phyloP scores from a whole-genome alignment of 2,113 vertebrate genomes.

The Zosterops hypoxanthus region DNA sequence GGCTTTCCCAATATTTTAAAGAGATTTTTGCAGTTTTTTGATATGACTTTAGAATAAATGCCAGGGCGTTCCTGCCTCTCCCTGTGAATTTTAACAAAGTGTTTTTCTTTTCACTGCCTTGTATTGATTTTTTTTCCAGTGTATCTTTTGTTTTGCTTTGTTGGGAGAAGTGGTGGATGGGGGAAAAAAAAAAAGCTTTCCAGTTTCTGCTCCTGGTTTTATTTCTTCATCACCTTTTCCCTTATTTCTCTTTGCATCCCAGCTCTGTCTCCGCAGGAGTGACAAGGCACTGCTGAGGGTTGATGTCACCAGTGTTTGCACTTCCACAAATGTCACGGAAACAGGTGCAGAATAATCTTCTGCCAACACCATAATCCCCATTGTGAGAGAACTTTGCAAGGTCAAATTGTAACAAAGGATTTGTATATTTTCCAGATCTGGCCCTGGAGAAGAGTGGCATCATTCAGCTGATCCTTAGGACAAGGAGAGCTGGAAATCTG shows the following conservation, averaged over 20 bases:
- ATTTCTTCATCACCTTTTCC: neutral
- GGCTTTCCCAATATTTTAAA: neutral
- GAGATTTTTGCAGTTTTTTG: neutral
- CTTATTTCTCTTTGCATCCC: neutral
- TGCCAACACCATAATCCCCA: slow-evolving; percentile 30
- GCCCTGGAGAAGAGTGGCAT: neutral
- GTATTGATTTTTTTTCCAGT: neutral
- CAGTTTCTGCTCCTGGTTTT: neutral
- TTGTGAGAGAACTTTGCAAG: slow-evolving; percentile 3
- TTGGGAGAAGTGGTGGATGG: neutral
- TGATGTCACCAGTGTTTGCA: slow-evolving; percentile 14
- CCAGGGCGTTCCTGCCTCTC: neutral
- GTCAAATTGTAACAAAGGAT: slow-evolving; percentile 44
- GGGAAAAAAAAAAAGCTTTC: neutral
- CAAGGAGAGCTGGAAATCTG: neutral
- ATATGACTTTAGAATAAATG: neutral
- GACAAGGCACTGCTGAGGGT: neutral
- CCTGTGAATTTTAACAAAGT: neutral
- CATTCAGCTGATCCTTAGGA: neutral
- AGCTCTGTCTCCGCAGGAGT: neutral
- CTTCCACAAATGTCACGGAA: slow-evolving; percentile 32
- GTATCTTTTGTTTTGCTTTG: neutral
- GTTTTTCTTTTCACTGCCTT: neutral
- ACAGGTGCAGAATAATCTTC: slow-evolving; percentile 54
- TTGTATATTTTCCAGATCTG: neutral